Evolutionary conservation across 2,797 vertebrate genomes (phyloP).

Genomic region (Protosalanx chinensis): DNA sequence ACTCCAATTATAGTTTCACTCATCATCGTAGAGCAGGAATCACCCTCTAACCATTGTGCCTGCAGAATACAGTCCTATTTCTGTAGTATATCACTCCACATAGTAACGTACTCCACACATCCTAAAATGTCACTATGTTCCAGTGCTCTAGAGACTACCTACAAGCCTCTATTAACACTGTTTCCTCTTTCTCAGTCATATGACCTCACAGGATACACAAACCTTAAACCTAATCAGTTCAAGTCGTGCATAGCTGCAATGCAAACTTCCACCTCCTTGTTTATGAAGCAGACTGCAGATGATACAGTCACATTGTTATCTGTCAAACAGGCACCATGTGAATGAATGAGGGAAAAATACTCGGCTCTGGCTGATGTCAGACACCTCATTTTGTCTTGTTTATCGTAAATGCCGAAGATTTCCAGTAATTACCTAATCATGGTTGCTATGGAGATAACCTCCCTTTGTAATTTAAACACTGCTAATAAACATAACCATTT

Average conservation of each 20-base stretch:
- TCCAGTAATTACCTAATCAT: conserved; percentile 47
- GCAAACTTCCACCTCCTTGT: conserved; percentile 58
- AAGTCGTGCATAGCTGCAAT: conserved; percentile 31
- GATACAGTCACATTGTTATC: conserved; percentile 63
- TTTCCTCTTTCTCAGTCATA: conserved; percentile 18
- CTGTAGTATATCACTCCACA: too few species aligned
- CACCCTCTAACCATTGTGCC: not conserved
- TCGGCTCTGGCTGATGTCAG: conserved; percentile 64
- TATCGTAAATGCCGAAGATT: conserved; percentile 62
- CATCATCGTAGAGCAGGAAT: conserved; percentile 2
- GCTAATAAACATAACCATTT: conserved; percentile 52
- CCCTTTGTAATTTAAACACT: conserved; percentile 30
- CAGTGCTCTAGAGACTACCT: too few species aligned
- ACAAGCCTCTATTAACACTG: not conserved
- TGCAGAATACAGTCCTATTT: too few species aligned
- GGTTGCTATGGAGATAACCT: conserved; percentile 71
- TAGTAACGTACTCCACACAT: too few species aligned
- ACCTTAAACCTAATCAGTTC: conserved; percentile 34
- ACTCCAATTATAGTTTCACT: conserved; percentile 6
- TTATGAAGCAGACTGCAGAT: conserved; percentile 35
- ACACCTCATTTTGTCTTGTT: conserved; percentile 33
- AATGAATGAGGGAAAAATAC: conserved; percentile 58
- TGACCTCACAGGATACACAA: conserved; percentile 27
- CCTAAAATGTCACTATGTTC: too few species aligned
- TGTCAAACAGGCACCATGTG: conserved; percentile 50